phyloP scores from a whole-genome alignment of 2,113 vertebrate species.

The Notechis scutatus region DNA sequence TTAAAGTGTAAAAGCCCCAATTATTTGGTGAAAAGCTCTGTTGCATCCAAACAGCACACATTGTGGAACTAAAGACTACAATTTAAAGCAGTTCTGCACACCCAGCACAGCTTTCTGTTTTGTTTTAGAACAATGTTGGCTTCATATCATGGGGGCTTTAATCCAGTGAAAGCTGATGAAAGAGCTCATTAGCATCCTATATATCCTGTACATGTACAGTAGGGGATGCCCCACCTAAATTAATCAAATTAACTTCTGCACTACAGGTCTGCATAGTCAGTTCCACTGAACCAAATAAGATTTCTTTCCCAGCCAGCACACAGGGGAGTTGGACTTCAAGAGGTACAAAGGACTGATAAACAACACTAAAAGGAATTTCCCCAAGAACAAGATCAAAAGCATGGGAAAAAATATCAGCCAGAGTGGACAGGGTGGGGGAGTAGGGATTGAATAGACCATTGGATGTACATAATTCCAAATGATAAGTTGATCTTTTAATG shows the following conservation, averaged over 20 bases:
- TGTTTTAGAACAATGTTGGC: not conserved
- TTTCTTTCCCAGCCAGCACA: not conserved
- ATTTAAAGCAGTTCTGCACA: not conserved
- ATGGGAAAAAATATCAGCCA: not conserved
- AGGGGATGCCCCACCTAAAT: not conserved
- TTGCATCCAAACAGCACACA: not conserved
- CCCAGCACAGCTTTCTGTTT: not conserved
- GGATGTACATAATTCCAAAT: conserved; percentile 16
- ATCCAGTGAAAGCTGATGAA: not conserved
- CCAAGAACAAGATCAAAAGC: conserved; percentile 18
- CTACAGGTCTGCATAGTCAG: not conserved
- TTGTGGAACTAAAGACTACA: not conserved
- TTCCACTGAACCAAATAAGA: not conserved
- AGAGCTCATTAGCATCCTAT: not conserved
- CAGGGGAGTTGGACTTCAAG: not conserved
- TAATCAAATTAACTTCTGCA: not conserved
- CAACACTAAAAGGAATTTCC: conserved; percentile 2
- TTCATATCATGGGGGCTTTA: not conserved
- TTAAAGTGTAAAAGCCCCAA: not conserved
- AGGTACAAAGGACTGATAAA: not conserved
- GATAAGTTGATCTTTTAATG: conserved; percentile 24
- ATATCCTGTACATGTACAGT: not conserved
- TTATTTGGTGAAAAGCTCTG: not conserved
- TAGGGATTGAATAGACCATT: not conserved
- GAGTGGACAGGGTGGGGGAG: not conserved